Evolutionary conservation across 2,113 vertebrate genomes (phyloP).

Genomic region (Cacatua alba): DNA sequence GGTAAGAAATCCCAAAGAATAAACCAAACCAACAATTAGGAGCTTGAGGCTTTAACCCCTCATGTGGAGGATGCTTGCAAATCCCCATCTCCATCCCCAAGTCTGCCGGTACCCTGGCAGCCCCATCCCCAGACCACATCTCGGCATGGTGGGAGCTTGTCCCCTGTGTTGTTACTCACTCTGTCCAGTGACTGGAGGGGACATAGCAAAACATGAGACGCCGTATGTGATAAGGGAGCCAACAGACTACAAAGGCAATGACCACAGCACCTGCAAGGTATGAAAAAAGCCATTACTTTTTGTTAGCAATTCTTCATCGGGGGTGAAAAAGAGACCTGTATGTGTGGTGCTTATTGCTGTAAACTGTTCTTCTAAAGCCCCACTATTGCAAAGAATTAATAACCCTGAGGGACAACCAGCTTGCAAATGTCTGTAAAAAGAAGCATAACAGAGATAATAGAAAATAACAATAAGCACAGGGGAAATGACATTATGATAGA

Average conservation of each 20-base stretch:
- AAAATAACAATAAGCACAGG: neutral
- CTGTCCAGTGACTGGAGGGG: conserved; percentile 83
- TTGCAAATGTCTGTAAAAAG: neutral
- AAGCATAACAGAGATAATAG: neutral
- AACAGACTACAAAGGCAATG: conserved; percentile 95
- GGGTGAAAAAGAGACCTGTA: neutral
- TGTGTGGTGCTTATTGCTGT: neutral
- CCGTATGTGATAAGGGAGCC: conserved; percentile 92
- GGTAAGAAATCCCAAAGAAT: neutral
- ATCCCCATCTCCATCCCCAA: neutral
- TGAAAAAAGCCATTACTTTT: neutral
- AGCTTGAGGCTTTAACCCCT: neutral
- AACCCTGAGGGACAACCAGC: neutral
- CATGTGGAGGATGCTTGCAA: rapidly evolving
- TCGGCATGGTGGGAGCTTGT: rapidly evolving
- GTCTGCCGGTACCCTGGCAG: rapidly evolving
- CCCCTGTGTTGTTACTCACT: conserved; percentile 77
- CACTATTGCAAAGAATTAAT: neutral
- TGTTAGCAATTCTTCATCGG: neutral
- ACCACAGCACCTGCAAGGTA: conserved; percentile 87
- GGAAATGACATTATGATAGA: neutral
- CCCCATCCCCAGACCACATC: neutral
- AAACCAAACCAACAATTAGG: neutral
- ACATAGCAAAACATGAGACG: conserved; percentile 96
- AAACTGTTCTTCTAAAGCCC: neutral